These are phyloP conservation scores for Brachirus orientalis DNA, from an alignment of 2,113 vertebrate genomes.

Conservation along the genomic window DNA sequence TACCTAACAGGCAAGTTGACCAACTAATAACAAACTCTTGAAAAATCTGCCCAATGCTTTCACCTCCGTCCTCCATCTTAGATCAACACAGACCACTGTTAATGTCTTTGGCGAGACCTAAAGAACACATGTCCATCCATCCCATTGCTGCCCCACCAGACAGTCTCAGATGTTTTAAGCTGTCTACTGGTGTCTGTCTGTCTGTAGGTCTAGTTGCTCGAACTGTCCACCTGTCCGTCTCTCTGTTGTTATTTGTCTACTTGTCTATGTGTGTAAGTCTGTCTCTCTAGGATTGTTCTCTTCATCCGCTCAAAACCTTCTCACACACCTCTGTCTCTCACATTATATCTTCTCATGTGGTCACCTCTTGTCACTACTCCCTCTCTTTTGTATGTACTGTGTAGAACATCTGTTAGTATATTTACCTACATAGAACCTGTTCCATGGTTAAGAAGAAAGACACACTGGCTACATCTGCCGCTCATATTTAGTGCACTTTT, in stretches of 20 bases:
- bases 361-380: no score
- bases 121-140: conserved; percentile 40
- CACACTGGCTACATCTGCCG: no score
- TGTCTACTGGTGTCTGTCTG: conserved; percentile 45
- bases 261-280: conserved; percentile 28
- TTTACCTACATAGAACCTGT: no score
- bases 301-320: conserved; percentile 6
- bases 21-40: no score
- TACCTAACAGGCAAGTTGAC: neutral
- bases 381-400: no score
- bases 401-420: no score
- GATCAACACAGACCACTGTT: neutral
- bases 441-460: no score
- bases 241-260: conserved; percentile 22
- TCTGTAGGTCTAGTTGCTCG: conserved; percentile 28
- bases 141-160: conserved; percentile 23
- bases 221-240: conserved; percentile 37
- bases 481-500: neutral
- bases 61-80: conserved; percentile 6
- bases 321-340: neutral
- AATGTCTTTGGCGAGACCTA: conserved; percentile 10
- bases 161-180: conserved; percentile 50
- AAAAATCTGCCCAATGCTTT: neutral
- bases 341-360: neutral
- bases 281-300: conserved; percentile 27